These are phyloP conservation scores for Corapipo altera DNA, from an alignment of 2,113 vertebrate genomes.

Conservation along the genomic window DNA sequence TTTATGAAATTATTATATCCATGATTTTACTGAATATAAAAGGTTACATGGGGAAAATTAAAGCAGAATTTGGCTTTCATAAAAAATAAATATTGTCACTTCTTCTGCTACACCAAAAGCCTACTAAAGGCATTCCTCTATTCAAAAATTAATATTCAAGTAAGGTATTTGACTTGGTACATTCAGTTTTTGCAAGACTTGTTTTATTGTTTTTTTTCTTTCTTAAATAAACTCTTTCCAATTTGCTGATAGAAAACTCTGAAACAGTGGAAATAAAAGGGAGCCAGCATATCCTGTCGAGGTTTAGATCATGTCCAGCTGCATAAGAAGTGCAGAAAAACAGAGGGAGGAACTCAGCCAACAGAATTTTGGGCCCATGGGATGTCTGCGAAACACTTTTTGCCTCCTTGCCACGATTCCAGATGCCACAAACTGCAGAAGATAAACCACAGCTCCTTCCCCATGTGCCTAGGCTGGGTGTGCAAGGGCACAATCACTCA, in stretches of 20 bases:
- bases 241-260: background rate
- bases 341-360: background rate
- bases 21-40: background rate
- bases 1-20: background rate
- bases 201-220: background rate
- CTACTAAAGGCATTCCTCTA: background rate
- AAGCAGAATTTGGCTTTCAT: background rate
- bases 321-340: background rate
- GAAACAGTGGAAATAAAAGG: background rate
- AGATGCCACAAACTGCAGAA: background rate
- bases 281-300: fast-evolving
- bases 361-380: background rate
- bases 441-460: background rate
- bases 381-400: background rate
- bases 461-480: background rate
- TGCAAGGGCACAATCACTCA: background rate
- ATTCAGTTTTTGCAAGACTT: background rate
- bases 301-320: background rate
- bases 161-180: background rate
- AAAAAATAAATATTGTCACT: background rate
- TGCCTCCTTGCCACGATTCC: background rate
- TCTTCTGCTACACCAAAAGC: background rate
- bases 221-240: background rate
- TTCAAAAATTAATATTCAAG: background rate
- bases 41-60: background rate